Conservation (phyloP, 53 echinoderm and acorn worm genomes). For the Paelopatides confundens region DNA sequence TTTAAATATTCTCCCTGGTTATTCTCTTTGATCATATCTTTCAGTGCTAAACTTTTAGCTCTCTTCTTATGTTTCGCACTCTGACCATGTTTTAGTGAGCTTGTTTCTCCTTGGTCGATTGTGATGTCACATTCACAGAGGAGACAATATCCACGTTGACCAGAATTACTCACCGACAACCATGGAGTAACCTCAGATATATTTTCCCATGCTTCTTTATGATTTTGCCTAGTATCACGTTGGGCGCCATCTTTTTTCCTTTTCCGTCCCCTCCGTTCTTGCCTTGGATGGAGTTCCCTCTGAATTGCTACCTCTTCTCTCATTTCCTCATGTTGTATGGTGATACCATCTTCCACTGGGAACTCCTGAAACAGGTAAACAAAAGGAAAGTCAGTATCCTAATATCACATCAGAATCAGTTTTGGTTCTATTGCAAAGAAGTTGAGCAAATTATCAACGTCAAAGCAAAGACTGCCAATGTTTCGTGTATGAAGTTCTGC, state of each 20-base stretch:
- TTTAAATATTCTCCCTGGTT: neutral
- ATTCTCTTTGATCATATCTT: neutral
- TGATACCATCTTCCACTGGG: too few relatives aligned
- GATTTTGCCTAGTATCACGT: too few relatives aligned
- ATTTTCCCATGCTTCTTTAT: neutral
- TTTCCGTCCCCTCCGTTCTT: neutral
- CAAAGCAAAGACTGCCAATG: too few relatives aligned
- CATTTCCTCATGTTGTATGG: too few relatives aligned
- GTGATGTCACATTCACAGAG: conserved; percentile 7
- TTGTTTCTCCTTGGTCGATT: neutral
- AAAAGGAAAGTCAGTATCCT: too few relatives aligned
- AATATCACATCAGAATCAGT: too few relatives aligned
- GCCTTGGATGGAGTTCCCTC: neutral
- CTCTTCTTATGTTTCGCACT: neutral
- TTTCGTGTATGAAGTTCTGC: too few relatives aligned
- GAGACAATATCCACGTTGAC: neutral
- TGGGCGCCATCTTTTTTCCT: neutral
- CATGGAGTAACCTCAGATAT: neutral
- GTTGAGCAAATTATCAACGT: too few relatives aligned
- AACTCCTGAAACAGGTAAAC: too few relatives aligned
- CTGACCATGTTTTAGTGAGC: neutral
- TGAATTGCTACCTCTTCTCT: neutral
- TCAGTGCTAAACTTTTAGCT: neutral
- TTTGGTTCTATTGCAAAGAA: too few relatives aligned
- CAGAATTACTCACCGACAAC: neutral